Evolutionary conservation across 1,140 invertebrate species (phyloP).

Genomic region (Pseudomyrmex concolor): DNA sequence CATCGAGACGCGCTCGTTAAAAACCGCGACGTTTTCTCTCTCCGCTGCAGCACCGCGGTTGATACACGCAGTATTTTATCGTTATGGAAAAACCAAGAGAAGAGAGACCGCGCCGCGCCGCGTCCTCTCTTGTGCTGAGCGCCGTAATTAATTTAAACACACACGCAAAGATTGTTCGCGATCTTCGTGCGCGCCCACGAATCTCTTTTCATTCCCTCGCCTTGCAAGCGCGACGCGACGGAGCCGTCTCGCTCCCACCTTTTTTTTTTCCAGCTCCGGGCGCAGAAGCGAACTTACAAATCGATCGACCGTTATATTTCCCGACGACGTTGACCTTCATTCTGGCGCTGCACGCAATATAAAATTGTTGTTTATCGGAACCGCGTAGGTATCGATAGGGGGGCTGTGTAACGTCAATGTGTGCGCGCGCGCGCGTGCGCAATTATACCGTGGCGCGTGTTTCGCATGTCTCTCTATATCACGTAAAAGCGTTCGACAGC

Average conservation of each 20-base stretch:
- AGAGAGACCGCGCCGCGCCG: not conserved
- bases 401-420: not conserved
- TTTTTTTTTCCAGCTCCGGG: slow-evolving; percentile 16
- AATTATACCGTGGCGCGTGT: slow-evolving; percentile 6
- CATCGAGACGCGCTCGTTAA: slow-evolving; percentile 58
- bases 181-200: not conserved
- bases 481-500: not conserved
- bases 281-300: not conserved
- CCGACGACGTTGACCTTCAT: slow-evolving; percentile 22
- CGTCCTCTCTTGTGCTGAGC: not conserved
- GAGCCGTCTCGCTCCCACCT: not conserved
- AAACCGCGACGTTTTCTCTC: not conserved
- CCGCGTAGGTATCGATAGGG: not conserved
- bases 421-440: not conserved
- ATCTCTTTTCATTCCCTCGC: slow-evolving; percentile 11
- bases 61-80: slow-evolving; percentile 66
- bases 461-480: not conserved
- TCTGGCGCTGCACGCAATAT: slow-evolving; percentile 7
- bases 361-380: slow-evolving; percentile 51
- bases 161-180: slow-evolving; percentile 8
- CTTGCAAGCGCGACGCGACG: slow-evolving; percentile 25
- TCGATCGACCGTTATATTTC: slow-evolving; percentile 36
- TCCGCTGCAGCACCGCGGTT: not conserved
- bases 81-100: slow-evolving; percentile 54
- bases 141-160: slow-evolving; percentile 68